Evolutionary conservation across 2,888 invertebrate species (phyloP), one percentile per base, ranked within the genome.

Genomic region (Cyclophora punctaria): DNA sequence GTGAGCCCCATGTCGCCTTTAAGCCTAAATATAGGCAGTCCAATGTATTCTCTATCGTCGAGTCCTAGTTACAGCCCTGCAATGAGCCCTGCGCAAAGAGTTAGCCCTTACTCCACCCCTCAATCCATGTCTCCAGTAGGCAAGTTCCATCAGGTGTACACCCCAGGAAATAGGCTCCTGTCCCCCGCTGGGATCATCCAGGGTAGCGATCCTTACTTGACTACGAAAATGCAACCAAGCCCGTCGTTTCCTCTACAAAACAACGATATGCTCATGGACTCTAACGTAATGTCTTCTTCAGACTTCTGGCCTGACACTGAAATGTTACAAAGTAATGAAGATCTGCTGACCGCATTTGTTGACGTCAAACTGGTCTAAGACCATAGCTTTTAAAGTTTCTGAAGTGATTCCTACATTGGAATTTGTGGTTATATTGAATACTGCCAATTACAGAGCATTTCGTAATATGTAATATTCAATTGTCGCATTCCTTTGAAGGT

Each of bases 41-140:
- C 83, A 0, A 78, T 83, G 71, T 83, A 83, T 50, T 82, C 84
- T 0, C 56, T 83, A 7, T 82, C 84, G 0, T 66, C 81, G 3
- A 84, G 84, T 55, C 85, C 87, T 48, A 83, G 78, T 60, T 80
- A 77, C 52, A 86, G 84, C 48, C 87, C 87, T 4, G 79, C 72
- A 7, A 80, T 76, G 41, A 73, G 67, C 51, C 75, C 76, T 44
- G 64, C 78, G 20, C 20, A 20, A 20, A 20, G 20, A 2, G 20
- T 79, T 53, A 86, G 86, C 46, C 83, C 84, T 0, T 86, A 85
- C 52, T 72, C 78, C 46, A 83, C 85, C 1, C 80, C 85, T 0
- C 83, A 81, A 52, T 83, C 83, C 2, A 52, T 85, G 46, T 86
- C 85, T 0, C 84, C 87, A 0, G 76, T 76, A 0, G 77, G 78